Conservation (phyloP, 2,113 vertebrate genomes). For the Solea solea region DNA sequence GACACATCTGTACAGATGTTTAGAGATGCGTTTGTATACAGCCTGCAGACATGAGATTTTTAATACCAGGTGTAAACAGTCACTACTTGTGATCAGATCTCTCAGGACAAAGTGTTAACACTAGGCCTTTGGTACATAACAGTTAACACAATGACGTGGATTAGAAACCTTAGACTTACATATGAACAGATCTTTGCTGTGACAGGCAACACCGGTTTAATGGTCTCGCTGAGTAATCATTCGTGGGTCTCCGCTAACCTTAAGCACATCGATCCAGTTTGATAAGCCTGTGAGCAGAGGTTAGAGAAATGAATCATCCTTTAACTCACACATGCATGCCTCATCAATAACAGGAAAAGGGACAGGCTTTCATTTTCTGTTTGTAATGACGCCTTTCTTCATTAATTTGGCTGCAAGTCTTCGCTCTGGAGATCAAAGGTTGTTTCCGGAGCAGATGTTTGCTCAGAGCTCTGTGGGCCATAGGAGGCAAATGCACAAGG, state of each 20-base stretch:
- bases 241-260: conserved; percentile 22
- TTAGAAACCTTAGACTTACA: too few species aligned
- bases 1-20: too few species aligned
- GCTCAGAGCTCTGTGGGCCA: conserved; percentile 54
- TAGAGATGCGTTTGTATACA: too few species aligned
- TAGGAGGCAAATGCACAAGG: conserved; percentile 38
- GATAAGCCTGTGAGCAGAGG: conserved; percentile 19
- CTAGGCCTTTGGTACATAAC: too few species aligned
- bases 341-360: conserved; percentile 49
- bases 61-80: too few species aligned
- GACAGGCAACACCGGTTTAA: conserved; percentile 5
- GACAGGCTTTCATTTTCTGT: conserved; percentile 29
- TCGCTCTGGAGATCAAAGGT: conserved; percentile 61
- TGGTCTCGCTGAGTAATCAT: background rate
- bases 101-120: too few species aligned
- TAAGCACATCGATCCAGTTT: conserved; percentile 22
- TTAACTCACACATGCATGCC: conserved; percentile 22
- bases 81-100: too few species aligned
- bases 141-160: too few species aligned
- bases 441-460: conserved; percentile 68
- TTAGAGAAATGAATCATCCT: conserved; percentile 51
- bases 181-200: background rate
- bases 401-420: conserved; percentile 53
- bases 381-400: conserved; percentile 42
- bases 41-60: too few species aligned